Base-by-base conservation (phyloP, 2,797 vertebrate genomes). In the Austrolebias charrua region DNA sequence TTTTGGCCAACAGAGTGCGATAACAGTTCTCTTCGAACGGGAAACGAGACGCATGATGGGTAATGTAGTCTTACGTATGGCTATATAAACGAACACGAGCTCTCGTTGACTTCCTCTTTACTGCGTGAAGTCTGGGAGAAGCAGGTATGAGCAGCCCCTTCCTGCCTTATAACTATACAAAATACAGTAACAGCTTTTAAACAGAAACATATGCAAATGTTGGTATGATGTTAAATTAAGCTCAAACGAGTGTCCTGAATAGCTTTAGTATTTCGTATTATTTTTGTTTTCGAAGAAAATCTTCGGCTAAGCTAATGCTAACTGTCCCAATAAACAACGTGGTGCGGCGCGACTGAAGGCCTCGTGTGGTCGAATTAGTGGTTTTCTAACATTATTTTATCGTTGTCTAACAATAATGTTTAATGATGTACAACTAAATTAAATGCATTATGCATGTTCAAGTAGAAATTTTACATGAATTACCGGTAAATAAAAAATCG, bases 101-200 rank as follows among this genome's bases (percentile, higher is more conserved):
- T 24, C 49, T 29, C 4, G 10, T 10, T 0, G 0, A 47, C 83
- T 58, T 71, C 66, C 92, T 93, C 92, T 94, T 93, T 92, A 62
- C 87, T 82, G 9, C 72, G 69, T 75, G 69, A 24, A 81, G 86
- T 87, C 87, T 90, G 90, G 72, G 31, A n/a, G 19, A 79, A 33
- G 57, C 73, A 91, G 91, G 91, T 91, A 88, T 0, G 42, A 0
- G 0, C 0, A 0, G 0, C 0, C 0, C 0, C 2, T 1, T 14
- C 0, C 0, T 8, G 10, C 0, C 1, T 5, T n/a, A n/a, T n/a
- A n/a, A 1, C 0, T 1, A 2, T 7, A 1, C 7, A 4, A 0
- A 15, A 0, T 2, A n/a, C n/a, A n/a, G n/a, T n/a, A 2, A 1
- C 3, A 1, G 0, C 0, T 0, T 42, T 3, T 1, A 0, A 0